phyloP scores from a whole-genome alignment of 1,140 invertebrate genomes.

The Solenopsis fugax region DNA sequence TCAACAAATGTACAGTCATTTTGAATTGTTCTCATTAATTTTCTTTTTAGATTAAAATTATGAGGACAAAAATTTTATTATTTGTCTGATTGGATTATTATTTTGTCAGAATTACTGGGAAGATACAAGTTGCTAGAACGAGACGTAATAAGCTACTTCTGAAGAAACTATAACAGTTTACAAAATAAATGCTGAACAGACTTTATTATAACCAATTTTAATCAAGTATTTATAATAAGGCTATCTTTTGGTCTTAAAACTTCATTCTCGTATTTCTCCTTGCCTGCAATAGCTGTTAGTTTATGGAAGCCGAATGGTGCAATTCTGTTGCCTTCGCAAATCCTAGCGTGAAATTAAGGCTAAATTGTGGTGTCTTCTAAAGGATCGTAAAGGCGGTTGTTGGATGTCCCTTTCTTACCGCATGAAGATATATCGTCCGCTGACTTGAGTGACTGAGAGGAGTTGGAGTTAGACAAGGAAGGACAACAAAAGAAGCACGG shows the following conservation, averaged over 20 bases:
- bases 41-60: not conserved
- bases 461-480: conserved; percentile 72
- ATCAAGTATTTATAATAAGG: conserved; percentile 22
- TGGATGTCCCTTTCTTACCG: conserved; percentile 60
- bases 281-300: conserved; percentile 45
- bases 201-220: conserved; percentile 19
- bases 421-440: conserved; percentile 80
- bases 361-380: conserved; percentile 54
- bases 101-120: not conserved
- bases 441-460: conserved; percentile 76
- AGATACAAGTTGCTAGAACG: not conserved
- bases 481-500: conserved; percentile 66
- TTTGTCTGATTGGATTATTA: not conserved
- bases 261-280: conserved; percentile 13
- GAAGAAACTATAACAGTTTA: not conserved
- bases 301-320: conserved; percentile 38
- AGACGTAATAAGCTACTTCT: not conserved
- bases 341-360: conserved; percentile 24
- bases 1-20: not conserved
- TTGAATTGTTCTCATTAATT: not conserved
- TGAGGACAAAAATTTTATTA: not conserved
- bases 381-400: conserved; percentile 49
- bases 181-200: not conserved
- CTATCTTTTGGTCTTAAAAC: not conserved
- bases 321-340: conserved; percentile 42